phyloP scores from a whole-genome alignment of 2,113 vertebrate species.

The Tragelaphus scriptus region DNA sequence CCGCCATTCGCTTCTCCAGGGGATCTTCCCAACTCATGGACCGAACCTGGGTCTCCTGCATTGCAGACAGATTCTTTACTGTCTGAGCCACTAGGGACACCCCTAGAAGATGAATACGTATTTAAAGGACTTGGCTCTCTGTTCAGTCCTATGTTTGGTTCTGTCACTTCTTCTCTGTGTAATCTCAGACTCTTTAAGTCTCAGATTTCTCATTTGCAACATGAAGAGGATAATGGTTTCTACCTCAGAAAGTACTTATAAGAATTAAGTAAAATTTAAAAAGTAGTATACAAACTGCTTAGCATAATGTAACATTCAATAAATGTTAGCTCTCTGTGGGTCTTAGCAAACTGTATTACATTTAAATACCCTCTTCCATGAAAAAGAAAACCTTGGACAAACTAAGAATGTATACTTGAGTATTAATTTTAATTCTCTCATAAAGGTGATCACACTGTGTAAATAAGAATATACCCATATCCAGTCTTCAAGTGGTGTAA shows the following conservation, averaged over 20 bases:
- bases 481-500: background rate
- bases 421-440: slow-evolving; percentile 22
- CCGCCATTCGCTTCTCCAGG: background rate
- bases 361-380: slow-evolving; percentile 1
- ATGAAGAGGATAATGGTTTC: background rate
- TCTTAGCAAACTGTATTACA: background rate
- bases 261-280: background rate
- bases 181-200: background rate
- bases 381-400: slow-evolving; percentile 22
- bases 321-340: background rate
- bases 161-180: background rate
- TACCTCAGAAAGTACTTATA: background rate
- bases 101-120: background rate
- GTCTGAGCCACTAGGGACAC: background rate
- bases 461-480: background rate
- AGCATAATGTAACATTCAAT: background rate
- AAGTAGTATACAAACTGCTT: background rate
- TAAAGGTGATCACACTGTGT: background rate
- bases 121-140: background rate
- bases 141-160: background rate
- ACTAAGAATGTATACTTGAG: background rate
- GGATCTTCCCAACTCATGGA: background rate
- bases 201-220: background rate
- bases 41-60: background rate
- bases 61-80: background rate